Percentiles rank a stretch among this genome's conserved stretches.
Conservation (phyloP, 2,797 vertebrate species). For the Lindbergichthys nudifrons region DNA sequence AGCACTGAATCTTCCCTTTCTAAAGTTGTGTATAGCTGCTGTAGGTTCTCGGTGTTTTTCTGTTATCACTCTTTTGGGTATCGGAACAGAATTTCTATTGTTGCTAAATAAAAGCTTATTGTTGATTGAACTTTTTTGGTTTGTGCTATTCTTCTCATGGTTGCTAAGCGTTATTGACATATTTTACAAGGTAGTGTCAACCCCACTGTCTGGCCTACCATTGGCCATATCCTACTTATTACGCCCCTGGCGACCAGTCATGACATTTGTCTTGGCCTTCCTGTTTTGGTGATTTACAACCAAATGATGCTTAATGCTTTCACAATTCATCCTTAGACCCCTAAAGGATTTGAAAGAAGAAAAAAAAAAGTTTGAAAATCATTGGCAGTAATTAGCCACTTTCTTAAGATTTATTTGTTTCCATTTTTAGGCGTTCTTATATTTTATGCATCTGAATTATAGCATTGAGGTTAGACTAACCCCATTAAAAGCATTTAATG, state of each 20-base stretch:
- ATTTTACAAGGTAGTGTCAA: neutral
- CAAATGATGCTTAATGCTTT: slow-evolving; percentile 1
- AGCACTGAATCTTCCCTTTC: slow-evolving; percentile 53
- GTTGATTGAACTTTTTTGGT: slow-evolving; percentile 19
- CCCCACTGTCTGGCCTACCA: neutral
- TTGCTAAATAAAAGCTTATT: slow-evolving; percentile 93
- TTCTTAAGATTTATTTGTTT: neutral
- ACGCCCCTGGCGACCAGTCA: too few relatives aligned
- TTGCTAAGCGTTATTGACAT: neutral
- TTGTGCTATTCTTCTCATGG: neutral
- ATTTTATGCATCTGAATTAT: neutral
- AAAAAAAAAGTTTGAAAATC: neutral
- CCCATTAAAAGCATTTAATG: too few relatives aligned
- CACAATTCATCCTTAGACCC: neutral
- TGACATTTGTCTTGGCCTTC: neutral
- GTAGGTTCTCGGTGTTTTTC: slow-evolving; percentile 58
- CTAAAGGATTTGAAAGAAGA: neutral
- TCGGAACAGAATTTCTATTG: slow-evolving; percentile 85
- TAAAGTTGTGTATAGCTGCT: slow-evolving; percentile 53
- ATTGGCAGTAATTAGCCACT: neutral
- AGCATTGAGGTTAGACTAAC: neutral
- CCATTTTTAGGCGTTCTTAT: neutral
- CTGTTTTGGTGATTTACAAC: neutral
- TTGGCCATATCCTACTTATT: neutral
- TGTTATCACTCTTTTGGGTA: slow-evolving; percentile 78